Percentiles rank a stretch among this genome's conserved stretches.
These are phyloP conservation scores for Ardeotis arabs DNA, from an alignment of 2,113 vertebrate genomes.

Conservation along the genomic window DNA sequence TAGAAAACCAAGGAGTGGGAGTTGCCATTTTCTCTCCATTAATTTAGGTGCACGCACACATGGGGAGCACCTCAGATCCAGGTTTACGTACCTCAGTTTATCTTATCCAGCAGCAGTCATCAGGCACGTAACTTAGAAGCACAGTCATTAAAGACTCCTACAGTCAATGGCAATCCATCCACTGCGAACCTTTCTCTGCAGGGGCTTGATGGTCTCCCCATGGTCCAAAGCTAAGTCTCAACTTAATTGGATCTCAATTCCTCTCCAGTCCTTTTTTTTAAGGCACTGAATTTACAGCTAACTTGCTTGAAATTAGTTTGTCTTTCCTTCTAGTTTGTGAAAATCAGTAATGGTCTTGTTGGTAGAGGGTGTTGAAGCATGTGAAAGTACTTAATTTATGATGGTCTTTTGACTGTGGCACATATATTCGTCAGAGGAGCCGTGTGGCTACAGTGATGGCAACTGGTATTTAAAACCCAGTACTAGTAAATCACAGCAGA, in stretches of 20 bases:
- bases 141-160: rapidly evolving
- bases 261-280: background rate
- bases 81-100: background rate
- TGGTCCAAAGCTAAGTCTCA: background rate
- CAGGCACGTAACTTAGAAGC: background rate
- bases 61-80: background rate
- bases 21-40: background rate
- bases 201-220: background rate
- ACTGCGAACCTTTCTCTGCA: background rate
- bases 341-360: background rate
- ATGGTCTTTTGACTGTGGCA: background rate
- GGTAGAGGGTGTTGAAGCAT: background rate
- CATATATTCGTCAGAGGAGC: background rate
- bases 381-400: slow-evolving; percentile 19
- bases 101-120: background rate
- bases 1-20: background rate
- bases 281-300: background rate
- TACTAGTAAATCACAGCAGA: slow-evolving; percentile 21
- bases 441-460: slow-evolving; percentile 59
- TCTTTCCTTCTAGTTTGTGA: background rate
- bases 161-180: background rate
- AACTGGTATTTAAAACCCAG: slow-evolving; percentile 33
- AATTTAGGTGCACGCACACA: background rate
- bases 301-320: background rate
- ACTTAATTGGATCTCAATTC: background rate